phyloP scores from a whole-genome alignment of 2,797 vertebrate genomes.

The Crocodylus rhombifer region DNA sequence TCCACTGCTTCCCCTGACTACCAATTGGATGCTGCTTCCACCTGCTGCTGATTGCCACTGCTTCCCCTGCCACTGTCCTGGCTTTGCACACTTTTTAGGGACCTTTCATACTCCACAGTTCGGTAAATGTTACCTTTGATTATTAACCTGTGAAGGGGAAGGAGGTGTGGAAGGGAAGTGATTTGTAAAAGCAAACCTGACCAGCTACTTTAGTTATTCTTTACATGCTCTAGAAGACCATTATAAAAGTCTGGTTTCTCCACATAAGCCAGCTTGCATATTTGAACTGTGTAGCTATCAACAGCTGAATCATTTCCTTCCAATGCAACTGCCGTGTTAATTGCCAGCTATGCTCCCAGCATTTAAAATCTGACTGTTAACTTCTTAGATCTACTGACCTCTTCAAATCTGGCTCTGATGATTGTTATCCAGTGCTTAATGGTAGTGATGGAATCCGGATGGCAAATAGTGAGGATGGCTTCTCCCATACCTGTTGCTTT shows the following conservation, averaged over 20 bases:
- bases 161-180: too few species aligned
- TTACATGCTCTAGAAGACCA: conserved; percentile 26
- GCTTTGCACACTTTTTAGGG: too few species aligned
- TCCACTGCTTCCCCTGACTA: too few species aligned
- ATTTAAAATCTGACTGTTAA: neutral
- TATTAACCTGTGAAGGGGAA: too few species aligned
- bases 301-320: conserved; percentile 46
- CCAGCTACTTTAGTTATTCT: conserved; percentile 48
- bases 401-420: conserved; percentile 97
- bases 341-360: neutral
- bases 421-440: conserved; percentile 99
- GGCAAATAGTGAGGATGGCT: conserved; percentile 93
- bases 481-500: conserved; percentile 95
- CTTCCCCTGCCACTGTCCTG: too few species aligned
- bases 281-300: conserved; percentile 48
- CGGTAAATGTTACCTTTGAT: too few species aligned
- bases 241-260: conserved; percentile 15
- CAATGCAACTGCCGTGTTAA: neutral
- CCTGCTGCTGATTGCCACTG: too few species aligned
- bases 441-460: conserved; percentile 98
- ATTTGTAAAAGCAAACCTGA: conserved; percentile 32
- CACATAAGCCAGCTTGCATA: neutral
- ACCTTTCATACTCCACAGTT: too few species aligned
- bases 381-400: conserved; percentile 85
- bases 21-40: too few species aligned